Conservation (phyloP, 2,113 vertebrate genomes). For the Aptenodytes forsteri region DNA sequence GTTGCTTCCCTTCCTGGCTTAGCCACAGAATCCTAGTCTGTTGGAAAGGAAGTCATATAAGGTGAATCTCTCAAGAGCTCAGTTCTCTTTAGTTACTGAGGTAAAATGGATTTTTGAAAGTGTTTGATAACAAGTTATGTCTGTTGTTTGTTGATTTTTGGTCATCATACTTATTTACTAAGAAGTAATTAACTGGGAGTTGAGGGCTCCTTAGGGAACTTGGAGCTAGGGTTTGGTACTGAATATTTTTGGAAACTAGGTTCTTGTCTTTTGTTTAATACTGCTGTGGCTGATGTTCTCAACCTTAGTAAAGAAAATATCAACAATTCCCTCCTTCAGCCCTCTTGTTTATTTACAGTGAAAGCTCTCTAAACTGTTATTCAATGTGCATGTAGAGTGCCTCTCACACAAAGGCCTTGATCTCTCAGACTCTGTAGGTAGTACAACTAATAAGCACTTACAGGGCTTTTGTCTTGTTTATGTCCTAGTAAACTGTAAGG, state of each 20-base stretch:
- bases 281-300: background rate
- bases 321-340: background rate
- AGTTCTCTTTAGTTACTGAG: background rate
- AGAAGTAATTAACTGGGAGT: background rate
- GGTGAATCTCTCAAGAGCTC: background rate
- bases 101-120: background rate
- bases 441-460: background rate
- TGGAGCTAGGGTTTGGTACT: background rate
- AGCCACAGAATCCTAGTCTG: background rate
- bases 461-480: background rate
- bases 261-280: background rate
- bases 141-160: background rate
- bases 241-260: background rate
- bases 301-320: background rate
- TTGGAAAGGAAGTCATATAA: background rate
- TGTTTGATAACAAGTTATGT: background rate
- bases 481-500: background rate
- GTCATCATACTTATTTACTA: background rate
- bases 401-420: background rate
- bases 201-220: background rate
- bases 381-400: background rate
- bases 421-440: background rate
- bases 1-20: background rate
- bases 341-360: background rate
- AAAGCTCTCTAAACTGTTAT: background rate